phyloP scores from a whole-genome alignment of 1,140 invertebrate species.

The Lordiphosa stackelbergi region DNA sequence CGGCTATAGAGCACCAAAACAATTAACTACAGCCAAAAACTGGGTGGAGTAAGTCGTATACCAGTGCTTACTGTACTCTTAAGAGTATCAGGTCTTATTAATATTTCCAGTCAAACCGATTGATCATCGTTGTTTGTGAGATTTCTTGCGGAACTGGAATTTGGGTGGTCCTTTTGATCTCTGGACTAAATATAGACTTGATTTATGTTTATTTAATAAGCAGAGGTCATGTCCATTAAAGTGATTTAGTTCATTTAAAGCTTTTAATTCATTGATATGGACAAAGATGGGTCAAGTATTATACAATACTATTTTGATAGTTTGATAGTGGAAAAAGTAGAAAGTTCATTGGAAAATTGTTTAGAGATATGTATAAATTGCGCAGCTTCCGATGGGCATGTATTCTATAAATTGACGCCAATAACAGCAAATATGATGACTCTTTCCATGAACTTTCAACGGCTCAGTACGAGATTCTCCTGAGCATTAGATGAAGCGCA shows the following conservation, averaged over 20 bases:
- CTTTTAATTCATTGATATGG: too few species aligned
- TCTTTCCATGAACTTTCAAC: constrained; percentile 49
- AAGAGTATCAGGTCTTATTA: too few species aligned
- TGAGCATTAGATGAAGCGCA: constrained; percentile 4
- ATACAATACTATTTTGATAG: too few species aligned
- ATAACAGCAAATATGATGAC: constrained; percentile 39
- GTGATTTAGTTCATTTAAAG: constrained; percentile 24
- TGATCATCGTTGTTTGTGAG: constrained; percentile 31
- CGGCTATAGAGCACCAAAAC: background rate
- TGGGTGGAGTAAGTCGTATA: too few species aligned
- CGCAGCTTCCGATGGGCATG: too few species aligned
- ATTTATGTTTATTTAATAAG: constrained; percentile 52
- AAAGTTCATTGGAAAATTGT: too few species aligned
- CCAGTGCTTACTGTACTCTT: constrained; percentile 2
- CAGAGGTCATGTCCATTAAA: constrained; percentile 44
- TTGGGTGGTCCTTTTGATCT: constrained; percentile 31
- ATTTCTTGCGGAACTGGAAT: constrained; percentile 1
- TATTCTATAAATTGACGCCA: too few species aligned
- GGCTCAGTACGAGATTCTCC: too few species aligned
- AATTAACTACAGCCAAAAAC: background rate
- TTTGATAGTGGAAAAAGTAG: too few species aligned
- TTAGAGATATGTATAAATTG: too few species aligned
- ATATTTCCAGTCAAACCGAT: constrained; percentile 23
- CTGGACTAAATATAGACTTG: constrained; percentile 36
- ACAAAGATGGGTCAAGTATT: too few species aligned